A percentile compares a stretch with the other conserved stretches of the same genome.
phyloP scores from a whole-genome alignment of 37 sponge, comb jelly and placozoan genomes.

The Halichondria panicea region DNA sequence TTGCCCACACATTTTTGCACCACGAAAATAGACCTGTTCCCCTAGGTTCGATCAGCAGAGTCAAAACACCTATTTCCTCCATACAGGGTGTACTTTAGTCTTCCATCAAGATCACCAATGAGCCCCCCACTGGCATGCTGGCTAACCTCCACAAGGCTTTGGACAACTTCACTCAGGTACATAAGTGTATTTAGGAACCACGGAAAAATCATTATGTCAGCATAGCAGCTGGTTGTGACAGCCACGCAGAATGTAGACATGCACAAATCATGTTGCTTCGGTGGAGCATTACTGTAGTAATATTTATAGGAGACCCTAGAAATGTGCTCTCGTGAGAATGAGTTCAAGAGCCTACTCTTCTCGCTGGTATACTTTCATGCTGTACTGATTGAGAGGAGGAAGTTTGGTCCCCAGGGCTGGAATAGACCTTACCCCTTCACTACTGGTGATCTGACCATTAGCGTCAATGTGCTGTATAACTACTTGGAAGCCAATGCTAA shows the following conservation, averaged over 20 bases:
- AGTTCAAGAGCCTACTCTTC: slow-evolving; percentile 94
- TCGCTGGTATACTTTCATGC: slow-evolving; percentile 99
- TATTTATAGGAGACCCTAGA: slow-evolving; percentile 89
- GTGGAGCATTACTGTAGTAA: no score
- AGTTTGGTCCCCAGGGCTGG: slow-evolving; percentile 99
- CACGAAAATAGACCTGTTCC: no score
- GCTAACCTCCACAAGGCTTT: slow-evolving; percentile 97
- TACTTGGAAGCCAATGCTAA: slow-evolving; percentile 99
- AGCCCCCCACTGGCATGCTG: slow-evolving; percentile 98
- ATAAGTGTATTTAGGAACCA: background rate
- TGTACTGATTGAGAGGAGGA: slow-evolving; percentile 92
- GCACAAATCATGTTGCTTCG: no score
- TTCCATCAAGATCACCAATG: slow-evolving; percentile 98
- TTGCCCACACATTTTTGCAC: no score
- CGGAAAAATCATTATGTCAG: background rate
- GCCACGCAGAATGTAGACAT: no score
- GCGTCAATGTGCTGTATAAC: slow-evolving; percentile 97
- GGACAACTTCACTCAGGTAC: slow-evolving; percentile 97
- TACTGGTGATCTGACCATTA: slow-evolving; percentile 98
- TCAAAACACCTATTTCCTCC: background rate
- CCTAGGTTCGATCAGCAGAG: no score
- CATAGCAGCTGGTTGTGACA: no score
- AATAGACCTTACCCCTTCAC: slow-evolving; percentile 97
- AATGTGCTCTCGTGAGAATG: slow-evolving; percentile 96
- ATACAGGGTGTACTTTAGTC: slow-evolving; percentile 87